Percentiles rank a stretch among this genome's conserved stretches.
Conservation (phyloP, 2,888 invertebrate species). For the Elysia crispata region DNA sequence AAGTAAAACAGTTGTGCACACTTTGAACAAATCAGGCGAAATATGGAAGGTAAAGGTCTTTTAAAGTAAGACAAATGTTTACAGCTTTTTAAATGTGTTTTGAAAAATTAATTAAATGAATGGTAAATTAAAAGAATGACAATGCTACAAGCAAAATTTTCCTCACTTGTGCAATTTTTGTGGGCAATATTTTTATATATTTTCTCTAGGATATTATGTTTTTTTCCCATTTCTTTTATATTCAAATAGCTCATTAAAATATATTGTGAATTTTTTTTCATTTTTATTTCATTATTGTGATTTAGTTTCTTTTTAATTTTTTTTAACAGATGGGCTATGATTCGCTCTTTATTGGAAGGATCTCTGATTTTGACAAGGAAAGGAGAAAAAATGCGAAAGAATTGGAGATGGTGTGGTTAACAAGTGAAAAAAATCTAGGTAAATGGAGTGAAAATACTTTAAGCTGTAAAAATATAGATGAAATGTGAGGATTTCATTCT, state of each 20-base stretch:
- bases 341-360: constrained; percentile 89
- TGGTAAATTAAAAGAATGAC: too few species aligned
- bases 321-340: constrained; percentile 88
- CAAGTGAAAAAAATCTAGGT: constrained; percentile 80
- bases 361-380: constrained; percentile 90
- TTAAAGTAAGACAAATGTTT: too few species aligned
- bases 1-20: too few species aligned
- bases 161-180: too few species aligned
- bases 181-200: not conserved
- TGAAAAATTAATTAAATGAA: too few species aligned
- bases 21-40: too few species aligned
- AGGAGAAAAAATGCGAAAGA: constrained; percentile 81
- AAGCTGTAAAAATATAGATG: too few species aligned
- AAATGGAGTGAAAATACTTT: too few species aligned
- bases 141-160: too few species aligned
- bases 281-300: not conserved
- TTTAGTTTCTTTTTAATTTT: not conserved
- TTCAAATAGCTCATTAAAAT: not conserved
- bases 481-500: too few species aligned
- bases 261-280: not conserved
- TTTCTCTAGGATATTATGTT: not conserved
- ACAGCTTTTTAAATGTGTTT: too few species aligned
- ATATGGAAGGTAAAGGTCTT: too few species aligned
- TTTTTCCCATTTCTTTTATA: not conserved
- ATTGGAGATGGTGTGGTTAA: constrained; percentile 91